These are phyloP conservation scores for Drosophila mettleri DNA, from an alignment of 2,888 invertebrate species.

Conservation along the genomic window DNA sequence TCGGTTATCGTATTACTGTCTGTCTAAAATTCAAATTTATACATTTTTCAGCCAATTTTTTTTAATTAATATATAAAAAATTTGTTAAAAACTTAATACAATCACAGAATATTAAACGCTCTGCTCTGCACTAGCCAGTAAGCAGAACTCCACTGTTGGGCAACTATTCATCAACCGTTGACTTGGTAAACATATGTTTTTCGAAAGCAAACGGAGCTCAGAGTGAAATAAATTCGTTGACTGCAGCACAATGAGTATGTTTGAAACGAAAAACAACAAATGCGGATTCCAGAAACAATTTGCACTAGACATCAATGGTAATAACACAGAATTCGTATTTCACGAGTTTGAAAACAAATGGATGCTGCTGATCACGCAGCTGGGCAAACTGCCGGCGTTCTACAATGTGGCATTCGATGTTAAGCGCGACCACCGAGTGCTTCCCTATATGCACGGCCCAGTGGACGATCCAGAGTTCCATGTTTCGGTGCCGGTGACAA, in stretches of 20 bases:
- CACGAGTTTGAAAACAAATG: slow-evolving; percentile 82
- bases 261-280: slow-evolving; percentile 5
- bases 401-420: slow-evolving; percentile 81
- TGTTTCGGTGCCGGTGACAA: slow-evolving; percentile 78
- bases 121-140: background rate
- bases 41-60: background rate
- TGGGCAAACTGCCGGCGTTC: slow-evolving; percentile 79
- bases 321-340: slow-evolving; percentile 80
- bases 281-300: slow-evolving; percentile 79
- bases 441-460: slow-evolving; percentile 58
- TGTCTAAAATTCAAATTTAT: background rate
- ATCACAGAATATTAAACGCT: background rate
- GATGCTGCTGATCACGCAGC: slow-evolving; percentile 82
- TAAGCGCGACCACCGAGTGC: slow-evolving; percentile 57
- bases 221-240: background rate
- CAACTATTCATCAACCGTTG: slow-evolving; percentile 8
- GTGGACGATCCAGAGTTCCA: slow-evolving; percentile 65
- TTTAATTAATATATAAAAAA: background rate
- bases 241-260: slow-evolving; percentile 27
- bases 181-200: slow-evolving; percentile 7
- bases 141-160: background rate
- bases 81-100: background rate
- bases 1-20: background rate
- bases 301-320: slow-evolving; percentile 68
- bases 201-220: background rate